phyloP scores from a whole-genome alignment of 2,113 vertebrate genomes.

The Cololabis saira region DNA sequence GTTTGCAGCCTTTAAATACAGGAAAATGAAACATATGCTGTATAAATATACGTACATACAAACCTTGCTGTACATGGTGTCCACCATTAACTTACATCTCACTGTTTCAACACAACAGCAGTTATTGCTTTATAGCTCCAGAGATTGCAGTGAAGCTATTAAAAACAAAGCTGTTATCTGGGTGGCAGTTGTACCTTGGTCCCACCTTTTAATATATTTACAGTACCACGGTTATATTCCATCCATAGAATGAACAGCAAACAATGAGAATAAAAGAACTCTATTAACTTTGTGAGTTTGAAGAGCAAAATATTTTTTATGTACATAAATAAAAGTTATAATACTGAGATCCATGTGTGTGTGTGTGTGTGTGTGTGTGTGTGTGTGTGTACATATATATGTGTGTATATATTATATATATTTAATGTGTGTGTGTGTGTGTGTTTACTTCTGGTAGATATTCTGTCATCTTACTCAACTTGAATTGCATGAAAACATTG shows the following conservation, averaged over 20 bases:
- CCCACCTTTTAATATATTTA: slow-evolving; percentile 26
- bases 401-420: too few species aligned
- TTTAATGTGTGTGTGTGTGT: neutral
- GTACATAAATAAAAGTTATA: neutral
- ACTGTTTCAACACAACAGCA: slow-evolving; percentile 15
- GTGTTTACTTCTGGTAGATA: neutral
- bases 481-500: neutral
- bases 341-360: neutral
- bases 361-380: too few species aligned
- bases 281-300: slow-evolving; percentile 1
- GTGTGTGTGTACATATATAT: too few species aligned
- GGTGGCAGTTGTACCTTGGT: slow-evolving; percentile 10
- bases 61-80: slow-evolving; percentile 13
- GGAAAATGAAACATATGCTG: neutral
- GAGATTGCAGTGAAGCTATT: slow-evolving; percentile 6
- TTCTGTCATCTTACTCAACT: slow-evolving; percentile 32
- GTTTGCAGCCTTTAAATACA: neutral
- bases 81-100: neutral
- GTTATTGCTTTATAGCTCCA: slow-evolving; percentile 40
- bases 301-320: slow-evolving; percentile 5
- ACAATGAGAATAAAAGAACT: slow-evolving; percentile 26
- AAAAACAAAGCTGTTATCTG: slow-evolving; percentile 40
- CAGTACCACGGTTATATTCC: slow-evolving; percentile 1
- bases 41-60: neutral
- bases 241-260: slow-evolving; percentile 38